Base-by-base conservation (phyloP, 2,113 vertebrate species). In the Boulengeromyrus knoepffleri region DNA sequence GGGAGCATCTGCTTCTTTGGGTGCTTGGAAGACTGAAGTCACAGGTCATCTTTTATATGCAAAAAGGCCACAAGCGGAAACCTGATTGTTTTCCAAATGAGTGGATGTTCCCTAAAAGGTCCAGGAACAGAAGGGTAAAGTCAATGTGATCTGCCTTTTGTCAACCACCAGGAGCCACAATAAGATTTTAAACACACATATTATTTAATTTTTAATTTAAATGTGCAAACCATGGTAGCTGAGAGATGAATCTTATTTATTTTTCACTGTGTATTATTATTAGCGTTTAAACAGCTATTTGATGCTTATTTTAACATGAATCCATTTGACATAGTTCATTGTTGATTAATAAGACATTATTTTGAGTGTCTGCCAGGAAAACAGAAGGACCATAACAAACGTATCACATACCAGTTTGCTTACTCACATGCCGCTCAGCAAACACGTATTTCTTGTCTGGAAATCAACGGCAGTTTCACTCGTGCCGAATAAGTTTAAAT, bases 11-110 rank as follows among this genome's bases (percentile, higher is more conserved):
- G 53, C 46, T 53, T 53, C 70, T 56, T 89, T n/a, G 47, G 13
- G 7, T 42, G 15, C 77, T 52, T 89, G 50, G 49, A 56, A 83
- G 77, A 50, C 21, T 50, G 19, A 42, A 89, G 70, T 39, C 77
- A 56, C 66, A 27, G 49, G 49, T 42, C 36, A 89, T 52, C 66
- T 77, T 89, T 89, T 80, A 89, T 84, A 89, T 89, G 88, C 50
- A 89, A 89, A 89, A 89, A 2, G 39, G 74, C 74, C 47, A 80
- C n/a, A 89, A 70, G 27, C 27, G 1, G 47, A 36, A 17, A 46
- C 19, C 49, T 7, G n/a, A 74, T 84, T 89, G 88, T 89, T 49
- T 83, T 83, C 50, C 49, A 89, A 89, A 89, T 84, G 27, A 80
- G 70, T 52, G 27, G 19, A 49, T 83, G 27, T 53, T 52, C 47